A percentile compares a stretch with the other conserved stretches of the same genome.
phyloP scores from a whole-genome alignment of 2,797 vertebrate genomes.

The Podarcis siculus region DNA sequence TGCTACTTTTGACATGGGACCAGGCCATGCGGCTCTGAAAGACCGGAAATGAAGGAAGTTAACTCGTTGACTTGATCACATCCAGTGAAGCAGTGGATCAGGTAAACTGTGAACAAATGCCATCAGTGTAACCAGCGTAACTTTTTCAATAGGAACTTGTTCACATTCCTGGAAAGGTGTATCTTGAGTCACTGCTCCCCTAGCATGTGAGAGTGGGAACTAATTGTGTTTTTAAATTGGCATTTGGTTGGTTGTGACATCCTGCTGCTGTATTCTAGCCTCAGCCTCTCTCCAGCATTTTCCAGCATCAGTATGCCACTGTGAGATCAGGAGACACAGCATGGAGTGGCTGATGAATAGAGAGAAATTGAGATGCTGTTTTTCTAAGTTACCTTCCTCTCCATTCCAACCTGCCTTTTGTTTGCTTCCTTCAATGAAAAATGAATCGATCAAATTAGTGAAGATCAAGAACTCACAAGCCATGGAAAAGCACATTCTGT shows the following conservation, averaged over 20 bases:
- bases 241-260: constrained; percentile 63
- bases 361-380: constrained; percentile 63
- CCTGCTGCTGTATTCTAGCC: constrained; percentile 65
- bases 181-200: constrained; percentile 63
- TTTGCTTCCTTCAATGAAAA: constrained; percentile 56
- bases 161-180: constrained; percentile 48
- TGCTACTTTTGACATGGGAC: constrained; percentile 78
- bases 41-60: constrained; percentile 67
- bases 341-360: constrained; percentile 52
- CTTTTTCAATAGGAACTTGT: constrained; percentile 66
- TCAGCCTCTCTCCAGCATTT: constrained; percentile 66
- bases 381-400: constrained; percentile 65
- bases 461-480: constrained; percentile 47
- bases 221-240: constrained; percentile 62
- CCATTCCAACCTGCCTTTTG: constrained; percentile 58
- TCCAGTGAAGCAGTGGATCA: constrained; percentile 55
- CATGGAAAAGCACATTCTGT: constrained; percentile 35
- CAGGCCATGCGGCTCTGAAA: constrained; percentile 69
- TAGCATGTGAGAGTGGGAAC: constrained; percentile 61
- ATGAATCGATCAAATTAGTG: constrained; percentile 52
- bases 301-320: constrained; percentile 46
- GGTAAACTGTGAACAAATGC: constrained; percentile 66
- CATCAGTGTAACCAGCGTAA: constrained; percentile 64
- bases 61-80: constrained; percentile 56
- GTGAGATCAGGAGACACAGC: constrained; percentile 37